Evolutionary conservation across 2,888 invertebrate species (phyloP), one percentile per base, ranked within the genome.

Genomic region (Allygus modestus): DNA sequence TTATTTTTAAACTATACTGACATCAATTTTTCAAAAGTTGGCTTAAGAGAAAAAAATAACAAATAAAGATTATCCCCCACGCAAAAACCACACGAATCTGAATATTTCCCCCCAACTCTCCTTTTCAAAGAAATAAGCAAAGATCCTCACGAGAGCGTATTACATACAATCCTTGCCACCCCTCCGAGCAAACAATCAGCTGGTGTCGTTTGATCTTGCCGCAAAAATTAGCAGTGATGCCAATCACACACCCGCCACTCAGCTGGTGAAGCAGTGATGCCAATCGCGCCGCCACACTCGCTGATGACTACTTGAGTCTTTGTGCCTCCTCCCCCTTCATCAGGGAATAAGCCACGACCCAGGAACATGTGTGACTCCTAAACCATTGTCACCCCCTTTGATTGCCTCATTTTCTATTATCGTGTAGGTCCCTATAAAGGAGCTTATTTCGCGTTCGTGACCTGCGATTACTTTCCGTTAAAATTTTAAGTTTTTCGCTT

Each of bases 141-240:
- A 65, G 65, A 65, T 65, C 12, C 31, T 17, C 65, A 1, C n/a
- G 28, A 15, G 31, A 28, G 54, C 20, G 54, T 54, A 54, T 54
- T 65, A 65, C 12, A 28, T 65, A 65, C 12, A 28, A 65, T 20
- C 65, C 65, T 31, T 11, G 65, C 7, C 28, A 11, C 65, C 65
- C 65, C 31, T 20, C 31, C 26, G 23, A 65, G 15, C 65, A 65
- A 65, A 65, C 65, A 65, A 65, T 65, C 65, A 31, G 65, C 28
- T 65, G 65, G 12, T 58, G 58, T 0, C 31, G 26, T 65, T 65
- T 65, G 65, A 65, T 65, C 28, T 65, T 15, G 65, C 65, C 65
- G 65, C 65, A 28, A 65, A 31, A 65, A 65, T 65, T 31, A 65
- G 65, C 65, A 65, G 65, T 65, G 65, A 11, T 65, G 65, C 65